Evolutionary conservation across 2,888 invertebrate species (phyloP), one percentile per base, ranked within the genome.

Genomic region (Isoperla grammatica): DNA sequence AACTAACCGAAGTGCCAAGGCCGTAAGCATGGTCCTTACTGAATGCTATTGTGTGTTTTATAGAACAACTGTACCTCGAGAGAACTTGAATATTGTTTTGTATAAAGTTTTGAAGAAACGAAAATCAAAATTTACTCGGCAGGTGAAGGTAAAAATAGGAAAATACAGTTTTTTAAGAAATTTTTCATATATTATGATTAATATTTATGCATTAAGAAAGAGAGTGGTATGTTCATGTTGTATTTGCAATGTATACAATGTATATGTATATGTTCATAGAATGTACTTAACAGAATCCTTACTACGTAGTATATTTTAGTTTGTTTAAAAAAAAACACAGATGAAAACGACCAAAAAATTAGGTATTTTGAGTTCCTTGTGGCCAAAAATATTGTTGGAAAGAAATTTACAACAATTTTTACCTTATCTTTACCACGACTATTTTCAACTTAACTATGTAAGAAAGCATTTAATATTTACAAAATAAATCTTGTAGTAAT

Each of bases 211-310:
- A 62, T 49, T 48, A 62, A 39, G 23, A 55, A 37, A 39, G 37
- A 39, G n/a, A 20, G 53, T 39, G 49, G 57, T 60, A 57, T 62
- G 62, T 62, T 60, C 57, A 62, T 60, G 62, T 62, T 62, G 62
- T 62, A 59, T 60, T 60, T 57, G 55, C 57, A 54, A 62, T 60
- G 62, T 62, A 60, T 60, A 62, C 62, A 60, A 57, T 62, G 58
- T 56, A 46, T 62, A 62, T 49, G 54, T 58, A 58, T 54, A 62
- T 62, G 62, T 60, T 62, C 56, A 61, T 62, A 53, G 56, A 62
- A 39, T 56, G 56, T 59, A 45, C 39, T 29, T 29, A 29, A 29
- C n/a, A 29, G 29, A 29, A 29, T 29, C 29, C 29, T 29, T 29
- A 29, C 29, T 29, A 29, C 29, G 29, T 29, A 29, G 29, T 43